A percentile compares a stretch with the other conserved stretches of the same genome.
Evolutionary conservation across 2,888 invertebrate species (phyloP).

Genomic region (Dicyrtomina minuta): DNA sequence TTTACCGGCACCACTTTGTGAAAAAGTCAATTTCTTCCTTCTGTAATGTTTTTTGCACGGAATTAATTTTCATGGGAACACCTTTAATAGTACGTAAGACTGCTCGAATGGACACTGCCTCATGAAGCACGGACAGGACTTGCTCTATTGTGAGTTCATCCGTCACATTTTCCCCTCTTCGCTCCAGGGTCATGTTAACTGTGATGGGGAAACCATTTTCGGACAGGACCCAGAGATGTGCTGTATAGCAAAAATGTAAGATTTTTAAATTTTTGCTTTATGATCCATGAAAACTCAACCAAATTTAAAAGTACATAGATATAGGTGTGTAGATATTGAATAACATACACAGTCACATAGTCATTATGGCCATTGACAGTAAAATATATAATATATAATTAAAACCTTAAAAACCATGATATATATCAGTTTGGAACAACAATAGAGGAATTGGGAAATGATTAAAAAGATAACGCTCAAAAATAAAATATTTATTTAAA

Average conservation of each 20-base stretch:
- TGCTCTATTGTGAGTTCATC: conserved; percentile 22
- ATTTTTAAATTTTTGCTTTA: too few relatives aligned
- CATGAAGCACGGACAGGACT: conserved; percentile 21
- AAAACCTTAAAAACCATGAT: too few relatives aligned
- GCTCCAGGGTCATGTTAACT: conserved; percentile 9
- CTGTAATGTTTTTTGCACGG: conserved; percentile 2
- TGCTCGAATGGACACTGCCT: conserved; percentile 22
- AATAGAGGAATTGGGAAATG: too few relatives aligned
- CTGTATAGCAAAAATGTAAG: not conserved
- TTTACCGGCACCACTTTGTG: conserved; percentile 28
- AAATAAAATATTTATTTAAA: too few relatives aligned
- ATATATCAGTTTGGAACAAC: too few relatives aligned
- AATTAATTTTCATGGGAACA: conserved; percentile 24
- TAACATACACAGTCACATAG: too few relatives aligned
- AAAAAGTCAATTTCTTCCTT: conserved; percentile 29
- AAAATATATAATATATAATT: too few relatives aligned
- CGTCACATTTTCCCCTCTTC: not conserved
- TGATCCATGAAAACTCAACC: too few relatives aligned
- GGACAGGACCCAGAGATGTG: conserved; percentile 7
- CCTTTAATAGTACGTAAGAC: conserved; percentile 8
- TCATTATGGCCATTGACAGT: too few relatives aligned
- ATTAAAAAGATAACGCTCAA: too few relatives aligned
- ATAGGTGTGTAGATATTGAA: too few relatives aligned
- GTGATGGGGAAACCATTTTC: conserved; percentile 23
- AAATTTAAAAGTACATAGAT: too few relatives aligned